Evolutionary conservation across 2,113 vertebrate genomes (phyloP).

Genomic region (Acrocephalus arundinaceus): DNA sequence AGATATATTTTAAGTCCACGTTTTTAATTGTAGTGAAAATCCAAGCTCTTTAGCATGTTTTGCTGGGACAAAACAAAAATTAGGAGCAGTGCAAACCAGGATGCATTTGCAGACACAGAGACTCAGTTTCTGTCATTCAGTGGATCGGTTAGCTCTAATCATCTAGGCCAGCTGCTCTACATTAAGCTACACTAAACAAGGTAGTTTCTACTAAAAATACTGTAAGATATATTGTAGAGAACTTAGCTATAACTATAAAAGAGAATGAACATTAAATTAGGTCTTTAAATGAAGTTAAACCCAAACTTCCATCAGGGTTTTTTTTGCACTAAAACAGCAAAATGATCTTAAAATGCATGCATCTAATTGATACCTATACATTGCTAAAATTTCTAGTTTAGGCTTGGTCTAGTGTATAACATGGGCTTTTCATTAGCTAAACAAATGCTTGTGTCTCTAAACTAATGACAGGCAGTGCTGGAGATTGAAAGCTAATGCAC

Average conservation of each 20-base stretch:
- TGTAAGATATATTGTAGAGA: not conserved
- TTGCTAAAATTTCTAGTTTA: not conserved
- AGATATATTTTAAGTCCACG: accelerated
- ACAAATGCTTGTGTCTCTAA: not conserved
- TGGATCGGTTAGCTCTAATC: not conserved
- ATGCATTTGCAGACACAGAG: not conserved
- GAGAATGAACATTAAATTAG: not conserved
- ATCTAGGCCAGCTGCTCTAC: not conserved
- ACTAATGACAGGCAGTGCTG: not conserved
- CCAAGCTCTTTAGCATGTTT: not conserved
- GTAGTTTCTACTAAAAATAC: not conserved
- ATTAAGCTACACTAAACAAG: not conserved
- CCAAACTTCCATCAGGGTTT: not conserved
- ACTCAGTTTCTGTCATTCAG: not conserved
- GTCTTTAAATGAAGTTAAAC: not conserved
- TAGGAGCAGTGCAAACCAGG: not conserved
- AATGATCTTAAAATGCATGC: not conserved
- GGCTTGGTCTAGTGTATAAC: not conserved
- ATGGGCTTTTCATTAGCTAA: not conserved
- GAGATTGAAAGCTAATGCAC: not conserved
- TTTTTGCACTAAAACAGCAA: not conserved
- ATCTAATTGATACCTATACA: not conserved
- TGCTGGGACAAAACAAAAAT: not conserved
- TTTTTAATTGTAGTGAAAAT: not conserved
- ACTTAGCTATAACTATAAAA: not conserved